Conservation (phyloP, 30 jellyfish, hydroid and myxozoan genomes). For the Nemopilema nomurai region DNA sequence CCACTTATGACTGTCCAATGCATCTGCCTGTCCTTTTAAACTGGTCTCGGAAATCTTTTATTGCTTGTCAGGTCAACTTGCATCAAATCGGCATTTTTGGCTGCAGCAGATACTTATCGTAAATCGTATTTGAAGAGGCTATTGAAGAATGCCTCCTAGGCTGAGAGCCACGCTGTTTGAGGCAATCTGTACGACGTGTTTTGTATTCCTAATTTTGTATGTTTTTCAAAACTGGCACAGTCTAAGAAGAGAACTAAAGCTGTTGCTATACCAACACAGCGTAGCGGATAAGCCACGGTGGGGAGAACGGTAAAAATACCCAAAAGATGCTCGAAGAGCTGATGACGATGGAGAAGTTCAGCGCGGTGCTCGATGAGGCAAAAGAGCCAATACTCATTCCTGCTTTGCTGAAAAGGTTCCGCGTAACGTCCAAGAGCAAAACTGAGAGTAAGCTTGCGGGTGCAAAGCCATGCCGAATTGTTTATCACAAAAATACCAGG, state of each 20-base stretch:
- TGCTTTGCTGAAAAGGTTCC: not conserved
- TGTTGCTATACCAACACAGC: not conserved
- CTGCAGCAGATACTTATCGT: too few species aligned
- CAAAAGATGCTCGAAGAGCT: constrained; percentile 14
- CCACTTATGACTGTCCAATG: too few species aligned
- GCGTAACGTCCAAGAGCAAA: not conserved
- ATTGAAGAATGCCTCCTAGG: not conserved
- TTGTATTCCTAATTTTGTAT: not conserved
- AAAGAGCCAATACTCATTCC: constrained; percentile 10
- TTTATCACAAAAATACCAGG: too few species aligned
- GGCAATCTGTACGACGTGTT: not conserved
- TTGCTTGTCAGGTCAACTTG: too few species aligned
- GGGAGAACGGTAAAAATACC: not conserved
- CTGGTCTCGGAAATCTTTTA: too few species aligned
- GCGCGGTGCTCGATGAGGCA: constrained; percentile 7
- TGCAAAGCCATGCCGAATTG: not conserved
- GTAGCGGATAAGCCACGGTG: not conserved
- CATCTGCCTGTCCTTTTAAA: too few species aligned
- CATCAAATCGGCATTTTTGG: too few species aligned
- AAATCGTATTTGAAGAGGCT: not conserved
- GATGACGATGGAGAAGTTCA: constrained; percentile 15
- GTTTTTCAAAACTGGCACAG: constrained; percentile 8
- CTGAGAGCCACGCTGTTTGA: constrained; percentile 3
- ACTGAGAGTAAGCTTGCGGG: constrained; percentile 18
- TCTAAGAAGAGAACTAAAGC: constrained; percentile 6